Evolutionary conservation across 2,797 vertebrate species (phyloP).

Genomic region (Telmatherina bonti): DNA sequence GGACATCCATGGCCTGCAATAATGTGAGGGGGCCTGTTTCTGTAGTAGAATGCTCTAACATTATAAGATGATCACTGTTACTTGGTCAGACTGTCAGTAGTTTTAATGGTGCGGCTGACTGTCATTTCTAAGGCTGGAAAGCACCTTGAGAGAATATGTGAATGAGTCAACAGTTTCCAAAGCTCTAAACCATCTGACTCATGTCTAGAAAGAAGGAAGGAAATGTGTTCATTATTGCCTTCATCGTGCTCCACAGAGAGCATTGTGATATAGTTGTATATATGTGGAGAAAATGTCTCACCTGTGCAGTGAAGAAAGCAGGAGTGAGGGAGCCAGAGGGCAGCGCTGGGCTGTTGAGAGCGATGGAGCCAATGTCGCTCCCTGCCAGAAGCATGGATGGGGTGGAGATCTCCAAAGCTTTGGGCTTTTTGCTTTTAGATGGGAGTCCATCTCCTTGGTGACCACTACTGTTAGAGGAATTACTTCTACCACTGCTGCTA

Average conservation of each 20-base stretch:
- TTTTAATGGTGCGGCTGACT: not conserved
- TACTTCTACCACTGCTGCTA: constrained; percentile 51
- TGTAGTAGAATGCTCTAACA: constrained; percentile 1
- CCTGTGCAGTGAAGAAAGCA: constrained; percentile 96
- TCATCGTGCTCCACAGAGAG: not conserved
- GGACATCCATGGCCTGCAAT: not conserved
- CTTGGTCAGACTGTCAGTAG: not conserved
- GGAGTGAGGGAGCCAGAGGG: constrained; percentile 94
- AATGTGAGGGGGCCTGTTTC: not conserved
- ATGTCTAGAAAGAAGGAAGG: constrained; percentile 13
- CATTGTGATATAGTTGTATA: no score
- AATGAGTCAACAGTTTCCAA: constrained; percentile 11
- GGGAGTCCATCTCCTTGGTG: constrained; percentile 84
- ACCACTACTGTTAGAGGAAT: constrained; percentile 58
- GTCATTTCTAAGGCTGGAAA: constrained; percentile 13
- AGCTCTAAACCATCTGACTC: constrained; percentile 19
- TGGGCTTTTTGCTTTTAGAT: constrained; percentile 94
- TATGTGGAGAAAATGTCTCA: constrained; percentile 62
- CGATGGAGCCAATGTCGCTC: constrained; percentile 92
- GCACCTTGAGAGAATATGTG: constrained; percentile 14
- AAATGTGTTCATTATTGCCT: not conserved
- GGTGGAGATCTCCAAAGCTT: constrained; percentile 92
- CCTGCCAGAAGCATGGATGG: constrained; percentile 90
- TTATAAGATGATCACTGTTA: not conserved
- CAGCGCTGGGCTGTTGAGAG: constrained; percentile 94